Evolutionary conservation across 2,888 invertebrate genomes (phyloP).

Genomic region (Conomelus anceps): DNA sequence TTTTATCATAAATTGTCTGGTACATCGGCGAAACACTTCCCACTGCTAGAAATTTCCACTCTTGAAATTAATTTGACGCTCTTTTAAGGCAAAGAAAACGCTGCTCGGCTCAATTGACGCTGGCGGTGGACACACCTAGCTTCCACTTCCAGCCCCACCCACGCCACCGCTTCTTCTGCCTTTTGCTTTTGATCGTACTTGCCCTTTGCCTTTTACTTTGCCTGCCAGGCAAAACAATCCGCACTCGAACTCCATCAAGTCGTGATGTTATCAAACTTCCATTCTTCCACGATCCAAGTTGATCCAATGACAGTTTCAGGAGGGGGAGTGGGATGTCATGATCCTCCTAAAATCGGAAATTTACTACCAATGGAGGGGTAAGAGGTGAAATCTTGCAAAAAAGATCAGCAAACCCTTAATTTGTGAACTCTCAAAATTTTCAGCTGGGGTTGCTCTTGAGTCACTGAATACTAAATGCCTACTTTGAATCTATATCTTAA

Average conservation of each 20-base stretch:
- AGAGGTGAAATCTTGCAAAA: no score
- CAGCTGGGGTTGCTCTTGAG: no score
- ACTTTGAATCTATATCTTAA: no score
- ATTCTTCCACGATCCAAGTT: no score
- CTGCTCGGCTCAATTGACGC: not conserved
- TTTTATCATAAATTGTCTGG: constrained; percentile 8
- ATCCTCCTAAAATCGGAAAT: no score
- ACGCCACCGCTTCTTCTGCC: not conserved
- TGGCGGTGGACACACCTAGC: not conserved
- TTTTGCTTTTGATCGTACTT: not conserved
- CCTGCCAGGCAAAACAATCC: not conserved
- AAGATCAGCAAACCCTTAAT: no score
- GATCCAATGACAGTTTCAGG: no score
- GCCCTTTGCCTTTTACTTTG: not conserved
- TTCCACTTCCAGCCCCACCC: not conserved
- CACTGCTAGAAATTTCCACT: constrained; percentile 3
- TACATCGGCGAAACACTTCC: constrained; percentile 10
- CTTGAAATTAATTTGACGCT: not conserved
- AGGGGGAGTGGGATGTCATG: no score
- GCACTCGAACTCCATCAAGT: not conserved
- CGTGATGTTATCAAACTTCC: not conserved
- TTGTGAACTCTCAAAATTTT: no score
- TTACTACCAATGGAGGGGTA: no score
- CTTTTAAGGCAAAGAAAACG: not conserved
- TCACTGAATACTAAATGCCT: no score